Percentiles rank a stretch among this genome's conserved stretches.
These are phyloP conservation scores for Drosophila melanogaster DNA, from an alignment of 1,140 invertebrate species.

Conservation along the genomic window Release_6_plus_ISO1_MT NT_037436.4:6602001-6602500, in stretches of 20 bases:
- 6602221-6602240: conserved; percentile 12
- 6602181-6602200: conserved; percentile 57
- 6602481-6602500: no score
- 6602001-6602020: conserved; percentile 77
- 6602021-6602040: conserved; percentile 76
- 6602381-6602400: conserved; percentile 34
- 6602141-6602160: conserved; percentile 64
- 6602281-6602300: conserved; percentile 38
- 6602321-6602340: conserved; percentile 14
- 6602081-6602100: conserved; percentile 67
- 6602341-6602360: conserved; percentile 49
- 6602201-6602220: conserved; percentile 57
- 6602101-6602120: conserved; percentile 67
- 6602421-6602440: conserved; percentile 52
- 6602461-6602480: not conserved
- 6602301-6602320: conserved; percentile 16
- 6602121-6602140: conserved; percentile 59
- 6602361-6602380: conserved; percentile 46
- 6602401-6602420: conserved; percentile 32
- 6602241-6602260: conserved; percentile 44
- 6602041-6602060: conserved; percentile 76
- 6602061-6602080: conserved; percentile 75
- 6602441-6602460: conserved; percentile 56
- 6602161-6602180: conserved; percentile 52
- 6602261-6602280: conserved; percentile 63